Conservation (phyloP, 2,113 vertebrate species). For the Ia io region DNA sequence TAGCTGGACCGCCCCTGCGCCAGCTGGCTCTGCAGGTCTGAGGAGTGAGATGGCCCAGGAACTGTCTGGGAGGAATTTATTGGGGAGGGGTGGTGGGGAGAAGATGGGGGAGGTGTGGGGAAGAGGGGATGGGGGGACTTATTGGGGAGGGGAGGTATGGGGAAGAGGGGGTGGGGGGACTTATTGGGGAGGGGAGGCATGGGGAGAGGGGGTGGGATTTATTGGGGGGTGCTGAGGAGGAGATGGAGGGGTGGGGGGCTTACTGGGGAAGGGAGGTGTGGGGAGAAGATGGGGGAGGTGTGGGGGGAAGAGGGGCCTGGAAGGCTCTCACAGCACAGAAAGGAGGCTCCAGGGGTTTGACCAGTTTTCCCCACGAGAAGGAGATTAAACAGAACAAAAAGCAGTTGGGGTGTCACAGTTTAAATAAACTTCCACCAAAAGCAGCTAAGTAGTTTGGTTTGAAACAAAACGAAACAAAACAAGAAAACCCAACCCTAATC, state of each 20-base stretch:
- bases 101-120: no score
- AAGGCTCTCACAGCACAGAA: not conserved
- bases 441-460: constrained; percentile 22
- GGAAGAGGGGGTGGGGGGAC: no score
- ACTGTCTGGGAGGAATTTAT: not conserved
- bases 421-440: constrained; percentile 42
- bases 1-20: constrained; percentile 5
- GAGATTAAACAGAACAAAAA: not conserved
- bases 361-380: not conserved
- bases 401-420: not conserved
- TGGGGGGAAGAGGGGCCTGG: no score
- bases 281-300: no score
- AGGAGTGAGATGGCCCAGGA: not conserved
- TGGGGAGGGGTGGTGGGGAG: no score
- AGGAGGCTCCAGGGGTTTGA: not conserved
- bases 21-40: not conserved
- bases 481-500: not conserved
- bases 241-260: no score
- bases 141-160: no score
- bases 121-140: no score
- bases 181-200: no score
- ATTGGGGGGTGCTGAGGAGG: no score
- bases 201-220: no score
- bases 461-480: constrained; percentile 17
- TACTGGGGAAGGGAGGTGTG: no score